Evolutionary conservation across 2,888 invertebrate species (phyloP).

Genomic region (Pandemis heparana): DNA sequence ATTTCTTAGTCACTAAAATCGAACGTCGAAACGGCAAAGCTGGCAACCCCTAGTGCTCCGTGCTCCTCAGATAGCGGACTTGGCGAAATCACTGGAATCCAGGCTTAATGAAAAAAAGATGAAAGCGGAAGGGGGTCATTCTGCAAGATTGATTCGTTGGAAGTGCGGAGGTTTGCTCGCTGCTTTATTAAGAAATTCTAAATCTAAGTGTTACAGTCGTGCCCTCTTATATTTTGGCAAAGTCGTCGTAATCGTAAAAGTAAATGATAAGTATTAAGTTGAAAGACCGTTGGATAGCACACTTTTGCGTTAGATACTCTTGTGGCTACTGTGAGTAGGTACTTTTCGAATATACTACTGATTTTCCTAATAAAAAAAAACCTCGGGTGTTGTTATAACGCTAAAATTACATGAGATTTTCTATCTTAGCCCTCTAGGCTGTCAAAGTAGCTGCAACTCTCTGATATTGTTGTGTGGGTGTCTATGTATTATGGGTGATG

Average conservation of each 20-base stretch:
- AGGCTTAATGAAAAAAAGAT: constrained; percentile 43
- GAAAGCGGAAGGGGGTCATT: constrained; percentile 43
- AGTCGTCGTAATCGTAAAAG: constrained; percentile 1
- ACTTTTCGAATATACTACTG: no score
- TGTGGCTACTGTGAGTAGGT: not conserved
- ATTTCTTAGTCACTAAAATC: constrained; percentile 3
- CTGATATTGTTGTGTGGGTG: no score
- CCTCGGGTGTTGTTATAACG: no score
- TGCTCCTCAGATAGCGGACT: constrained; percentile 30
- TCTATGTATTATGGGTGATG: no score
- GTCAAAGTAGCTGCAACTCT: no score
- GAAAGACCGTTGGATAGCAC: not conserved
- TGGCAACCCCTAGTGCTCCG: constrained; percentile 20
- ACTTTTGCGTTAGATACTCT: not conserved
- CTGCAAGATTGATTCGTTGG: constrained; percentile 41
- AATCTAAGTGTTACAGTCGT: constrained; percentile 27
- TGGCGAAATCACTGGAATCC: constrained; percentile 37
- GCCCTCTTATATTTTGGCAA: constrained; percentile 1
- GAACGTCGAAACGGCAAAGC: not conserved
- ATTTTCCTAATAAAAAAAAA: no score
- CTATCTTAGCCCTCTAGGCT: no score
- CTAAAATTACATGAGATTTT: no score
- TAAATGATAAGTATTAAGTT: constrained; percentile 1
- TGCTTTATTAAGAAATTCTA: constrained; percentile 39
- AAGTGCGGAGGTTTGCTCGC: constrained; percentile 27